A percentile compares a stretch with the other conserved stretches of the same genome.
Conservation (phyloP, 2,888 invertebrate species). For the Holacanthella duospinosa region DNA sequence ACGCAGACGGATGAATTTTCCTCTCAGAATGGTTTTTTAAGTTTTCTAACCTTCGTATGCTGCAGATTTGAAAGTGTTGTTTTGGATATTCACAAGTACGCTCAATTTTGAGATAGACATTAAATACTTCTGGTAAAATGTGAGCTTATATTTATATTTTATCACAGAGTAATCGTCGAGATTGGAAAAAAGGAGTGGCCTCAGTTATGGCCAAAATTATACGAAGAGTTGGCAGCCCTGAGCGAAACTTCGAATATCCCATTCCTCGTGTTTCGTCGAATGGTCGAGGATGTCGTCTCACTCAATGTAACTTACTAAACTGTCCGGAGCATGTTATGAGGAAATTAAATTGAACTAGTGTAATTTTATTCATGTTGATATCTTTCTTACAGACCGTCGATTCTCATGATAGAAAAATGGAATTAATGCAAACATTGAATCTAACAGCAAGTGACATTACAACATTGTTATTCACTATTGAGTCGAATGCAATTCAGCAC, state of each 20-base stretch:
- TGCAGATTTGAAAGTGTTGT: no score
- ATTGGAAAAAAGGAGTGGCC: slow-evolving; percentile 97
- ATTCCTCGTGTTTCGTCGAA: slow-evolving; percentile 70
- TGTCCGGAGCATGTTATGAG: neutral
- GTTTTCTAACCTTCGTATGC: no score
- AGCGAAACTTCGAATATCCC: slow-evolving; percentile 84
- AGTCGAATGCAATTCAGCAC: neutral
- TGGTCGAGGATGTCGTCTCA: slow-evolving; percentile 87
- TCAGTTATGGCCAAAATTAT: slow-evolving; percentile 82
- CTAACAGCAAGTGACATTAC: slow-evolving; percentile 6
- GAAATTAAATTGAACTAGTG: neutral
- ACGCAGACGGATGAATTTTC: no score
- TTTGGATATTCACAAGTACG: no score
- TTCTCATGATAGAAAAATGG: slow-evolving; percentile 23
- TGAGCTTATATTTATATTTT: neutral
- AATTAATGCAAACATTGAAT: slow-evolving; percentile 28
- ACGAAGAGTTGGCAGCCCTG: slow-evolving; percentile 70
- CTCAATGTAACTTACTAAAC: slow-evolving; percentile 55
- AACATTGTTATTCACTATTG: neutral
- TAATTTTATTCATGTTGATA: neutral
- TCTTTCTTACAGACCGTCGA: slow-evolving; percentile 21
- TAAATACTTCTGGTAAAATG: neutral
- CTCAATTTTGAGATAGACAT: no score
- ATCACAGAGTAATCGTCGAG: slow-evolving; percentile 75
- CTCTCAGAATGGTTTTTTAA: no score